Conservation (phyloP, 2,113 vertebrate genomes). For the Todiramphus saurophagus region DNA sequence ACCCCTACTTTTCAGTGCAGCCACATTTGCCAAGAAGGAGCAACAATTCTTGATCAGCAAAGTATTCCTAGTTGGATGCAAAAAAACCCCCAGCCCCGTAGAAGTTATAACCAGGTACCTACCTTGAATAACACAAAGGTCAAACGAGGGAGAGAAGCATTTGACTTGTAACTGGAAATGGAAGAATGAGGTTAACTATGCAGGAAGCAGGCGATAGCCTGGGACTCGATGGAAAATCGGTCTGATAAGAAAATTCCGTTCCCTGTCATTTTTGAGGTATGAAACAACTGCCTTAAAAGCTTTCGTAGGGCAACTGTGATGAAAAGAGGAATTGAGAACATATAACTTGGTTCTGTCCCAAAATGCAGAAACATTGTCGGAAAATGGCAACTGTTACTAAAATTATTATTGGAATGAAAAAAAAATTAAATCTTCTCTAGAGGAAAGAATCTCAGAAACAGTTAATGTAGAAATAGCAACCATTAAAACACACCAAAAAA, state of each 20-base stretch:
- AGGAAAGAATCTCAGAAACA: conserved; percentile 47
- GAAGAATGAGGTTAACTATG: neutral
- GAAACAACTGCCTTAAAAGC: conserved; percentile 12
- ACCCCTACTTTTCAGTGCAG: accelerated
- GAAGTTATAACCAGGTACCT: neutral
- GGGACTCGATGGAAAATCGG: conserved; percentile 22
- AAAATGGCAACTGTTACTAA: conserved; percentile 48
- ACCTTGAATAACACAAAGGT: neutral
- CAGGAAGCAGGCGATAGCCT: neutral
- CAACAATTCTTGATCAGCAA: neutral
- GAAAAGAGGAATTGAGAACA: neutral
- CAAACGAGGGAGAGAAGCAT: neutral
- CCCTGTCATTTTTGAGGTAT: neutral
- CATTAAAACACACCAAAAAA: neutral
- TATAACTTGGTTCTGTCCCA: conserved; percentile 4
- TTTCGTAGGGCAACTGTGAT: neutral
- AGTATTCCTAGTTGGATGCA: neutral
- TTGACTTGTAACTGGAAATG: conserved; percentile 30
- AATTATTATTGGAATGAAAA: conserved; percentile 48
- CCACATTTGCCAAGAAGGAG: neutral
- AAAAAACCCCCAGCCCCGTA: neutral
- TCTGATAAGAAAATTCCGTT: neutral
- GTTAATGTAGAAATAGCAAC: conserved; percentile 55
- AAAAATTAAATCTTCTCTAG: conserved; percentile 39
- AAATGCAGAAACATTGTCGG: conserved; percentile 35